Evolutionary conservation across 2,113 vertebrate genomes (phyloP), one percentile per base, ranked within the genome.

Genomic region (Piaya cayana): DNA sequence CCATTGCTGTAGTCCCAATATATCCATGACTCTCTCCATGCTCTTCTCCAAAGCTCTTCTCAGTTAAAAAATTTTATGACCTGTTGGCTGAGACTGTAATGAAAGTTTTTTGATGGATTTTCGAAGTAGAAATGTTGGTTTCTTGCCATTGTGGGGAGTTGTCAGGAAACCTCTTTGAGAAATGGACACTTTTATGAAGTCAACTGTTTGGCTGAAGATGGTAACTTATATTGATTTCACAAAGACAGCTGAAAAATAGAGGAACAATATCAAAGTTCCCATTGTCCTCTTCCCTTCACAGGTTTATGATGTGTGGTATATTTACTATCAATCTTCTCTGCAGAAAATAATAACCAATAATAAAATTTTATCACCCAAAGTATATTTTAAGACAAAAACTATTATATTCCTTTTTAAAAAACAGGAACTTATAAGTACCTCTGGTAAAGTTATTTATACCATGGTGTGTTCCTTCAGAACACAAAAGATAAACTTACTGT

Each of bases 191-290:
- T 19, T 45, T 45, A 29, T 95, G 79, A 92, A 94, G 52, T 88
- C 90, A 94, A 86, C 65, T 77, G 49, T 84, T 94, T 50, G 60
- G 52, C 75, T 93, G 87, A 92, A 90, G 85, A 53, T 80, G 50
- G 65, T 93, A 90, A 90, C 68, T 86, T 95, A 29, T 8, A 96
- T 63, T 81, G 90, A 81, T 94, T 94, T 96, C 68, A 88, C 8
- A 32, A 91, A 60, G 59, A 70, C 71, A 88, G 68, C 36, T 86
- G 5, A 79, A 85, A 95, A 85, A 94, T 74, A 74, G 45, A 88
- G 63, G 79, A 92, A 78, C 72, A 84, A 12, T 92, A 93, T 81
- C 60, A 71, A 86, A 88, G 76, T 83, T 93, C 77, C 92, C 79
- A 42, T 92, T 94, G 85, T 76, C 71, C 49, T 92, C 64, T 90